phyloP scores from a whole-genome alignment of 2,888 invertebrate genomes.

The Andrena marginata region DNA sequence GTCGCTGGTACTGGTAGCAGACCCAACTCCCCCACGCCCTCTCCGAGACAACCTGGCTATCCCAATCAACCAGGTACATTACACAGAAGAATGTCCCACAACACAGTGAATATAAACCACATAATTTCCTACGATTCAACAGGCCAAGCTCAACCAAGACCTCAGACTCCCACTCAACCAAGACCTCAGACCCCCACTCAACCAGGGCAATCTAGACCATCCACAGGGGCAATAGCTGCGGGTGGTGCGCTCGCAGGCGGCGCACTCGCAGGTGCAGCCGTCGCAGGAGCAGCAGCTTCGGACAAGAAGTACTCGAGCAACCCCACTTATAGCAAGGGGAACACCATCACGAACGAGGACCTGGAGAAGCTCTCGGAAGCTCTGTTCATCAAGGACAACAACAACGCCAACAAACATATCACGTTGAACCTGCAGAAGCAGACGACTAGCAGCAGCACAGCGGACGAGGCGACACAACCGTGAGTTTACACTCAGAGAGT shows the following conservation, averaged over 20 bases:
- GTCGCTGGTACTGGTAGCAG: slow-evolving; percentile 73
- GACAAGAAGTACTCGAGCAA: slow-evolving; percentile 76
- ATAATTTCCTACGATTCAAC: background rate
- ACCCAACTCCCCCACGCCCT: slow-evolving; percentile 68
- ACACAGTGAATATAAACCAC: background rate
- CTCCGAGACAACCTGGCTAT: slow-evolving; percentile 54
- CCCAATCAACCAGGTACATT: slow-evolving; percentile 50
- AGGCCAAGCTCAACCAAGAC: slow-evolving; percentile 46
- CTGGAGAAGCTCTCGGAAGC: slow-evolving; percentile 90
- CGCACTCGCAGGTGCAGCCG: slow-evolving; percentile 64
- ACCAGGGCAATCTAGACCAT: slow-evolving; percentile 44
- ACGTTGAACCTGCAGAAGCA: slow-evolving; percentile 91
- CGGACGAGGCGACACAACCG: slow-evolving; percentile 92
- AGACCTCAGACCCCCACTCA: slow-evolving; percentile 41
- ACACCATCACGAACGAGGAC: slow-evolving; percentile 88
- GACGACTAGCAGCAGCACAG: slow-evolving; percentile 89
- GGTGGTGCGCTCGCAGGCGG: slow-evolving; percentile 63
- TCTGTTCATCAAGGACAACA: slow-evolving; percentile 90
- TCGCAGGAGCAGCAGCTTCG: slow-evolving; percentile 45
- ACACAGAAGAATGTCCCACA: background rate
- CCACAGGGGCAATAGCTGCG: slow-evolving; percentile 37
- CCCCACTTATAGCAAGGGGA: slow-evolving; percentile 82
- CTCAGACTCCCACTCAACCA: slow-evolving; percentile 42
- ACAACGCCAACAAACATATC: slow-evolving; percentile 90
- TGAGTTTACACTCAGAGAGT: slow-evolving; percentile 85